Conservation (phyloP, 1,140 invertebrate genomes). For the Papilio machaon region DNA sequence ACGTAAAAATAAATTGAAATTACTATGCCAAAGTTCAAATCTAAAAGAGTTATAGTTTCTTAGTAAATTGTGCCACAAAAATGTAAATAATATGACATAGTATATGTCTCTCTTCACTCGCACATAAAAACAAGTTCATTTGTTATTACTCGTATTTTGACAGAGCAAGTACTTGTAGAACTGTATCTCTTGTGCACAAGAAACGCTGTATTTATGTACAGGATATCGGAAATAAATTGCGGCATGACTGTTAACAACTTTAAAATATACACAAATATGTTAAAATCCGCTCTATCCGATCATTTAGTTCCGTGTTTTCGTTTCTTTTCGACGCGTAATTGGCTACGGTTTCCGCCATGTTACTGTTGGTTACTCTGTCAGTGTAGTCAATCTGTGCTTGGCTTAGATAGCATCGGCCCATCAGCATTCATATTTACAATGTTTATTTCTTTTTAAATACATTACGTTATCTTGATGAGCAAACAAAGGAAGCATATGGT, state of each 20-base stretch:
- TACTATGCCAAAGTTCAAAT: no score
- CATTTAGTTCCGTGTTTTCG: constrained; percentile 45
- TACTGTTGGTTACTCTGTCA: constrained; percentile 2
- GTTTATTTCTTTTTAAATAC: constrained; percentile 35
- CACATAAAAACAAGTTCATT: background rate
- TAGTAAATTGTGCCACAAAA: no score
- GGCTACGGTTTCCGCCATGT: constrained; percentile 56
- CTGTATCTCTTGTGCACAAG: background rate
- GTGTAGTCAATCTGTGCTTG: constrained; percentile 25
- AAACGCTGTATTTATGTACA: background rate
- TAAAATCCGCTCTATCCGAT: background rate
- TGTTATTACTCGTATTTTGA: no score
- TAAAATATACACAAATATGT: constrained; percentile 14
- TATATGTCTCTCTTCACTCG: no score
- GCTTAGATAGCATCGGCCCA: constrained; percentile 45
- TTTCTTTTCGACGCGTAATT: constrained; percentile 55
- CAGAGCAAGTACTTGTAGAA: background rate
- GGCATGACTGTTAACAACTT: background rate
- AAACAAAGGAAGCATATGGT: constrained; percentile 8
- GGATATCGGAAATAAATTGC: constrained; percentile 4
- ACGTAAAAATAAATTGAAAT: no score
- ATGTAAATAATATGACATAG: no score
- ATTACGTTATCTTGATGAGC: constrained; percentile 9
- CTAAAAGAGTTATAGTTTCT: no score
- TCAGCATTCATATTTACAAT: constrained; percentile 20